phyloP scores from a whole-genome alignment of 1,140 invertebrate genomes.

The Vanessa atalanta region DNA sequence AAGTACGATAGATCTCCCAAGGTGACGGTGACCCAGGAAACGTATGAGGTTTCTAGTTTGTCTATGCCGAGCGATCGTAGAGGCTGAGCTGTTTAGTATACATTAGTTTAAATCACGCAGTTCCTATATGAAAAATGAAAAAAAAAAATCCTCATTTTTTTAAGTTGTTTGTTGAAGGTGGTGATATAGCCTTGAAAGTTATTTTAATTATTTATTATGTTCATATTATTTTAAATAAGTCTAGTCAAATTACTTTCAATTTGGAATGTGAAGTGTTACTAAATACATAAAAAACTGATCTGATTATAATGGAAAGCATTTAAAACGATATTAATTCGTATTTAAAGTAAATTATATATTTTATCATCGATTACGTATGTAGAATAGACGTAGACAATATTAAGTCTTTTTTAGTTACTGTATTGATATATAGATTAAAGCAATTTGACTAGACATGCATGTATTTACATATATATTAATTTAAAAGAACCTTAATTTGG shows the following conservation, averaged over 20 bases:
- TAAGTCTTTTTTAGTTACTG: background rate
- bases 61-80: constrained; percentile 42
- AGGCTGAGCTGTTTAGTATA: constrained; percentile 27
- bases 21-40: constrained; percentile 57
- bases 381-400: too few species aligned
- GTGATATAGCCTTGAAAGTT: background rate
- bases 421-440: background rate
- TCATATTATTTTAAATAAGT: background rate
- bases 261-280: background rate
- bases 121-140: constrained; percentile 54
- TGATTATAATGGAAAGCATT: too few species aligned
- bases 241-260: constrained; percentile 6
- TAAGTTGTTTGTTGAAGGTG: constrained; percentile 1
- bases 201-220: constrained; percentile 3
- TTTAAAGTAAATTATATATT: too few species aligned
- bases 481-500: constrained; percentile 8
- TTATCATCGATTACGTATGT: too few species aligned
- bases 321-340: too few species aligned
- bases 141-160: constrained; percentile 6
- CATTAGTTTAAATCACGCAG: constrained; percentile 43
- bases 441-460: background rate
- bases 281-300: too few species aligned
- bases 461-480: background rate
- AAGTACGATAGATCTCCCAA: constrained; percentile 59
- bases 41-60: constrained; percentile 39